These are phyloP conservation scores for Patella ulyssiponensis DNA, from an alignment of 2,888 invertebrate species.

Conservation along the genomic window DNA sequence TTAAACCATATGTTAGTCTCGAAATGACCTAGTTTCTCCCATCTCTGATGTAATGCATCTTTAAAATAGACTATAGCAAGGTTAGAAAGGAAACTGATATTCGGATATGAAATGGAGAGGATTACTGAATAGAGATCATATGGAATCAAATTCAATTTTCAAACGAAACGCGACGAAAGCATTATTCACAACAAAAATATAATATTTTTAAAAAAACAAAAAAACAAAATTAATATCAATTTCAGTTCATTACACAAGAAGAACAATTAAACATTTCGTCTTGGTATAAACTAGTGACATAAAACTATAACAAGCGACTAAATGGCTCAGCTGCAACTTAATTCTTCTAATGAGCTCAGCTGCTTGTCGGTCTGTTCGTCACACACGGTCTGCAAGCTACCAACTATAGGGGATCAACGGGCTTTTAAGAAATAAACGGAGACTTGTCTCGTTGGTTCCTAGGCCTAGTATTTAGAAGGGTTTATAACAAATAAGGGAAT, in stretches of 20 bases:
- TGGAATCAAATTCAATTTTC: too few relatives aligned
- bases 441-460: background rate
- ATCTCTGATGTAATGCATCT: too few relatives aligned
- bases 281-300: background rate
- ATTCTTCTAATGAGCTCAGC: background rate
- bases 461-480: background rate
- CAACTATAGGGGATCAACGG: background rate
- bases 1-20: too few relatives aligned
- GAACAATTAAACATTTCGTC: background rate
- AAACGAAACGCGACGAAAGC: too few relatives aligned
- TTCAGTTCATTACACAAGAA: background rate
- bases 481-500: background rate
- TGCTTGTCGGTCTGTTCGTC: background rate
- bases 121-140: too few relatives aligned
- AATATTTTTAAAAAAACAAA: background rate
- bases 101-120: too few relatives aligned
- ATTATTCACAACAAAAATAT: background rate
- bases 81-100: too few relatives aligned
- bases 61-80: too few relatives aligned
- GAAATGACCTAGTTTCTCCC: too few relatives aligned
- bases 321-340: background rate
- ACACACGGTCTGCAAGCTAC: background rate
- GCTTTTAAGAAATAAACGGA: background rate
- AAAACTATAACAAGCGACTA: slow-evolving; percentile 5
- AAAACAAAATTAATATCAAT: background rate